Percentiles rank a stretch among this genome's conserved stretches.
Conservation (phyloP, 1,140 invertebrate species). For the Armadillidium nasatum region DNA sequence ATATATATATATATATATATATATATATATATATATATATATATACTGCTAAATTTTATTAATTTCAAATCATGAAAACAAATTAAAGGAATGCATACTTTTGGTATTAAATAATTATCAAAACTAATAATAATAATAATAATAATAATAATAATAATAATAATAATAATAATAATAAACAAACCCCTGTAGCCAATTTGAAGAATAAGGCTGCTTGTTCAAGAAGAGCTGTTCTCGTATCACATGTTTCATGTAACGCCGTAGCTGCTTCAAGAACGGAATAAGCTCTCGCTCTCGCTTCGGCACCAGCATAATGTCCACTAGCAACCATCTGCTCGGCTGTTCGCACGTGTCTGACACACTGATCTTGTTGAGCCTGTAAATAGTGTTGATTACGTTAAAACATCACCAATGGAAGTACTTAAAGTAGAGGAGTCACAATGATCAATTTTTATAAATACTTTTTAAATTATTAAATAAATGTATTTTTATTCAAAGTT, state of each 20-base stretch:
- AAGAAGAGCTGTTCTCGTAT: constrained; percentile 64
- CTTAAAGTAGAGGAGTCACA: too few species aligned
- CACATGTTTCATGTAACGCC: constrained; percentile 67
- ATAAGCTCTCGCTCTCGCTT: constrained; percentile 67
- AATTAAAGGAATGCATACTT: too few species aligned
- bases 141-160: too few species aligned
- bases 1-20: constrained; percentile 23
- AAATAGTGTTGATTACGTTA: constrained; percentile 16
- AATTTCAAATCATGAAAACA: too few species aligned
- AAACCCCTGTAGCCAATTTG: constrained; percentile 34
- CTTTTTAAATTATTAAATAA: background rate
- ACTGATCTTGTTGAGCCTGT: constrained; percentile 67
- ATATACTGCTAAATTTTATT: background rate
- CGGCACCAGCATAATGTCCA: constrained; percentile 64
- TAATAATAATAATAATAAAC: too few species aligned
- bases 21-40: constrained; percentile 18
- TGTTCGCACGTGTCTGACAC: constrained; percentile 69
- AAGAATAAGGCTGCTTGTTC: constrained; percentile 64
- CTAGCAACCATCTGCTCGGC: constrained; percentile 68
- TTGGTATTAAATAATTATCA: too few species aligned
- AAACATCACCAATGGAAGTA: too few species aligned
- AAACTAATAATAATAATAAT: too few species aligned
- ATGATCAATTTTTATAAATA: background rate
- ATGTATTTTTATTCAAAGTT: too few species aligned
- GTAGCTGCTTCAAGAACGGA: constrained; percentile 65